Evolutionary conservation across 1,140 invertebrate species (phyloP), one percentile per base, ranked within the genome.

Genomic region (Uloborus diversus): DNA sequence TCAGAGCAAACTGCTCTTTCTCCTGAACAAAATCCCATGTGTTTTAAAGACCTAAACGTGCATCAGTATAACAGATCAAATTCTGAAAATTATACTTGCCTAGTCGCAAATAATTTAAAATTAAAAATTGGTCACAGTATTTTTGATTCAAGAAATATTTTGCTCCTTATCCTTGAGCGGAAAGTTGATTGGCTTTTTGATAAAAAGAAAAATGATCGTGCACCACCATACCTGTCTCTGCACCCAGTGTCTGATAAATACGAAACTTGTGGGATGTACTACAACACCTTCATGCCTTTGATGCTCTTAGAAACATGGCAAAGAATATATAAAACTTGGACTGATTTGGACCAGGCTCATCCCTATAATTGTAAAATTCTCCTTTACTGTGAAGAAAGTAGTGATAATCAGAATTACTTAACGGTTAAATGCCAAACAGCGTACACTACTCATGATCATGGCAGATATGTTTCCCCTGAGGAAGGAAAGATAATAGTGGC

Each of bases 241-340:
- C 51, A 47, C n/a, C 65, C 37, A 28, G 51, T 78, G 17, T n/a
- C 23, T 0, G 53, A 56, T 42, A n/a, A 2, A 20, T 78, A 78
- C 57, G 30, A 53, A 9, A 28, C 35, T 27, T 33, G 27, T 30
- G 32, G 56, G 20, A 47, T 56, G 9, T 78, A 78, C 57, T 78
- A 65, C 32, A 78, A 78, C 37, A 65, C 73, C 9, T 78, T 65
- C 23, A 20, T 78, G n/a, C 61, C 61, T 4, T 27, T 78, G 20
- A 32, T 78, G 51, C 23, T 78, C 23, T 32, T 78, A 2, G 73
- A 78, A 56, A 78, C 62, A 20, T 78, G 73, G 73, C 61, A 78
- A 1, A 56, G 73, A 13, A 78, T 78, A n/a, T 78, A 65, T 42
- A 20, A 35, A 23, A 65, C 73, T 20, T 78, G 73, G 73, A 65